phyloP scores from a whole-genome alignment of 1,140 invertebrate species.

The Habropoda laboriosa region DNA sequence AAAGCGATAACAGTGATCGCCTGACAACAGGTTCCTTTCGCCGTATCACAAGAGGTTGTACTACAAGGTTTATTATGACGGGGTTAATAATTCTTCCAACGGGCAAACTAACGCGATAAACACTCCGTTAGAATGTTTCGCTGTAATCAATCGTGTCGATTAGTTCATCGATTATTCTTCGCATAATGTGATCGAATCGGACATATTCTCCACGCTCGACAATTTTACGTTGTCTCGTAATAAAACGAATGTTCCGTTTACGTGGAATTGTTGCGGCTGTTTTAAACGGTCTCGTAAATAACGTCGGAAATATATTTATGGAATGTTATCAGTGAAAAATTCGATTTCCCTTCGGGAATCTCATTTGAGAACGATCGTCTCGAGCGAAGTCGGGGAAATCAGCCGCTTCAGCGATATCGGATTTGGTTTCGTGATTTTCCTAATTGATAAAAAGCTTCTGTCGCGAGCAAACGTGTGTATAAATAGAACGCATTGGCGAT shows the following conservation, averaged over 20 bases:
- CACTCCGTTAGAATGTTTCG: too few species aligned
- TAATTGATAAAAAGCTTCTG: neutral
- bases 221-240: too few species aligned
- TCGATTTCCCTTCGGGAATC: too few species aligned
- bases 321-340: neutral
- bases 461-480: neutral
- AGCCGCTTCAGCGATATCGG: neutral
- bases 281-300: neutral
- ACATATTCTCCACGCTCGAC: neutral
- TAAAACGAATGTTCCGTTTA: neutral
- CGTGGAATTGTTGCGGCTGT: too few species aligned
- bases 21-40: neutral
- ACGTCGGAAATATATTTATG: neutral
- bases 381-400: neutral
- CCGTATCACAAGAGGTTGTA: neutral
- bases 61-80: neutral
- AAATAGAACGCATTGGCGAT: slow-evolving; percentile 9
- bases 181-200: neutral
- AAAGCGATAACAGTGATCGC: neutral
- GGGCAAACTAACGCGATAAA: too few species aligned
- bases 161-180: neutral
- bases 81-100: neutral
- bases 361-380: neutral
- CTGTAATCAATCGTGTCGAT: neutral
- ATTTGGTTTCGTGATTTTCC: neutral